A percentile compares a stretch with the other conserved stretches of the same genome.
phyloP scores from a whole-genome alignment of 2,888 invertebrate species.

The Venusia cambrica region DNA sequence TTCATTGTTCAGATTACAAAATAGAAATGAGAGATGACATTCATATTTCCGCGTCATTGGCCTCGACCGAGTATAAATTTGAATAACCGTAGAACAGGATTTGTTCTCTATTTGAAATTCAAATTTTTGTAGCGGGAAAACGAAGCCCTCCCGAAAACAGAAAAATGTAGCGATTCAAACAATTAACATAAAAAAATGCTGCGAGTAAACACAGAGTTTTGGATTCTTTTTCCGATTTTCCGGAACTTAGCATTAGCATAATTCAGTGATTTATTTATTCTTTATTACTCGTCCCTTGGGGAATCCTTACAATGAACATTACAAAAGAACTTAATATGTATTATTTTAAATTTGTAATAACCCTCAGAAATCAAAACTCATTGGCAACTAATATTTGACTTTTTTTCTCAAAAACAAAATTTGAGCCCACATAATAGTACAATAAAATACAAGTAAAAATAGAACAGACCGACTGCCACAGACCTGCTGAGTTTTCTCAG shows the following conservation, averaged over 20 bases:
- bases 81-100: conserved; percentile 62
- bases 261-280: conserved; percentile 35
- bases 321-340: conserved; percentile 2
- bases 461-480: no score
- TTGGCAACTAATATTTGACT: no score
- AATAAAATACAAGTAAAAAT: no score
- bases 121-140: conserved; percentile 62
- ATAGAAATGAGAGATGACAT: conserved; percentile 62
- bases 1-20: conserved; percentile 51
- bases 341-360: no score
- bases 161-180: conserved; percentile 64
- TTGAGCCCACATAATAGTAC: no score
- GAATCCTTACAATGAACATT: conserved; percentile 19
- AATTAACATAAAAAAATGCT: conserved; percentile 63
- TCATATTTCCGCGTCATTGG: conserved; percentile 68
- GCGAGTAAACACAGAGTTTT: conserved; percentile 56
- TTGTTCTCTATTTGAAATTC: conserved; percentile 68
- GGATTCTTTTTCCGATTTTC: conserved; percentile 38
- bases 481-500: no score
- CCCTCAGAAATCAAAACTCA: no score
- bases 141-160: conserved; percentile 56
- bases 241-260: conserved; percentile 36
- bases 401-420: no score
- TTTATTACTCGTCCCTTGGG: conserved; percentile 17
- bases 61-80: conserved; percentile 63